Conservation (phyloP, 2,888 invertebrate genomes). For the Itoplectis maculator region DNA sequence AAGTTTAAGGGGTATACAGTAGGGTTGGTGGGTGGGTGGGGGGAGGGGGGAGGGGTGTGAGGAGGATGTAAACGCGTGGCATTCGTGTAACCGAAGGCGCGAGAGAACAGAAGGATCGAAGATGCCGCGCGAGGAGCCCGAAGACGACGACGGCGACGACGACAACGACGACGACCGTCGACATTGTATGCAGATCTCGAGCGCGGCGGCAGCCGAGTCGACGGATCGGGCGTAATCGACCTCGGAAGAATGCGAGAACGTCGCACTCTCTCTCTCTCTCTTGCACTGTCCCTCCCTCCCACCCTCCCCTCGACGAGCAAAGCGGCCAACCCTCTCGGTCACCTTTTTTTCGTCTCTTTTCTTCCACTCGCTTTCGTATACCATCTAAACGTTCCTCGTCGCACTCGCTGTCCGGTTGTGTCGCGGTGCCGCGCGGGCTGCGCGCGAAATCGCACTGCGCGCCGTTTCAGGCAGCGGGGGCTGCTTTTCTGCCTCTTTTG, state of each 20-base stretch:
- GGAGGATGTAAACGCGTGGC: conserved; percentile 59
- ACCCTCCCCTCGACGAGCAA: background rate
- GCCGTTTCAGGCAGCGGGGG: conserved; percentile 17
- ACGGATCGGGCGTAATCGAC: conserved; percentile 74
- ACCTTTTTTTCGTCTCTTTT: conserved; percentile 14
- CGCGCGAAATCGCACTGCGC: conserved; percentile 2
- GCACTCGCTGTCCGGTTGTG: conserved; percentile 1
- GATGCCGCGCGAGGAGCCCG: conserved; percentile 40
- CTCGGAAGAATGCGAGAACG: conserved; percentile 73
- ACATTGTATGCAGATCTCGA: conserved; percentile 77
- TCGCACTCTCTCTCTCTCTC: conserved; percentile 19
- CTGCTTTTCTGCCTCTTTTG: conserved; percentile 4
- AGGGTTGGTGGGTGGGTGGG: too few relatives aligned
- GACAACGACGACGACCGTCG: conserved; percentile 64
- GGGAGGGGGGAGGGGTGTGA: conserved; percentile 27
- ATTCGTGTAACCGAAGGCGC: conserved; percentile 57
- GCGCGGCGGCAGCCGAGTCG: conserved; percentile 64
- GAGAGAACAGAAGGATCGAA: conserved; percentile 47
- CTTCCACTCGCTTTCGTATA: conserved; percentile 14
- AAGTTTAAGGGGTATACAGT: background rate
- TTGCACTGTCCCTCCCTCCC: too few relatives aligned
- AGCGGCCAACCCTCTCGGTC: background rate
- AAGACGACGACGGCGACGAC: conserved; percentile 36
- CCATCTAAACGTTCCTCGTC: background rate
- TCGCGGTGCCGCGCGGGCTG: background rate